Conservation (phyloP, 2,888 invertebrate genomes). For the Mesorhabditis sp. region DNA sequence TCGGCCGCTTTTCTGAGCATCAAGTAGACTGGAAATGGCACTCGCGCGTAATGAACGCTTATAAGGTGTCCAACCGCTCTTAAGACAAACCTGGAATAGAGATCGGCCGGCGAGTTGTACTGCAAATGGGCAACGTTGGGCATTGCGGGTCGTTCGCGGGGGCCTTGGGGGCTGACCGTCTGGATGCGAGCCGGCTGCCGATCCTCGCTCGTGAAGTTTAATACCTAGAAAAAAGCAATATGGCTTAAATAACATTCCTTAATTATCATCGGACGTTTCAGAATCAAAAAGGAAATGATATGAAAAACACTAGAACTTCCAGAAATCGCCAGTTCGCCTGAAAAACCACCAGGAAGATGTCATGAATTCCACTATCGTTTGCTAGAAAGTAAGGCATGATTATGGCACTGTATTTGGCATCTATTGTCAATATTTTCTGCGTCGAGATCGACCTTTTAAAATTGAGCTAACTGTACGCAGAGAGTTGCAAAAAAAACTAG, state of each 20-base stretch:
- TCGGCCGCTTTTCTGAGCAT: too few species aligned
- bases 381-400: not conserved
- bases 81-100: constrained; percentile 42
- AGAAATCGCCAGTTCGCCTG: not conserved
- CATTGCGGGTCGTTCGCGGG: constrained; percentile 16
- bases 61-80: not conserved
- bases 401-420: too few species aligned
- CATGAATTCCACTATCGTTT: not conserved
- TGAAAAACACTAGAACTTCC: too few species aligned
- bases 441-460: too few species aligned
- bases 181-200: not conserved
- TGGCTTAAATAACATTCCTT: too few species aligned
- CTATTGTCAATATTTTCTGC: too few species aligned
- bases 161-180: not conserved
- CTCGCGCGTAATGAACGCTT: too few species aligned
- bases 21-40: too few species aligned
- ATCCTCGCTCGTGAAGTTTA: not conserved
- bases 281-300: too few species aligned
- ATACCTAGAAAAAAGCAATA: not conserved
- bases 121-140: constrained; percentile 44
- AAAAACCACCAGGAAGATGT: not conserved
- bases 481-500: too few species aligned
- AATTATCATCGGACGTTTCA: too few species aligned
- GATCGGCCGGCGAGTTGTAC: constrained; percentile 47
- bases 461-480: too few species aligned